Conservation (phyloP, 1,140 invertebrate genomes). For the Drosophila sp. region DNA sequence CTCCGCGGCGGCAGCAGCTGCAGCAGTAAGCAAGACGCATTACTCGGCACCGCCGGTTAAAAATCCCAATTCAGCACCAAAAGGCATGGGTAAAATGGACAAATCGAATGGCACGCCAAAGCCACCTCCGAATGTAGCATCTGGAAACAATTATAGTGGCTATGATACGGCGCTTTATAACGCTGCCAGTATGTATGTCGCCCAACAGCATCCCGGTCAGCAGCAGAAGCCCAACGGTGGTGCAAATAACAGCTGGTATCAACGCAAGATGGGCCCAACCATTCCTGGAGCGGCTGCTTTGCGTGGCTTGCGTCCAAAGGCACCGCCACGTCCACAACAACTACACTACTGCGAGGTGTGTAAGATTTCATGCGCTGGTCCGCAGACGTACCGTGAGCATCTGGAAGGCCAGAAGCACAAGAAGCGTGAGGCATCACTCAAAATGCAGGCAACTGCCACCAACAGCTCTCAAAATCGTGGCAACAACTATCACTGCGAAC, state of each 20-base stretch:
- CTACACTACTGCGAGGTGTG: constrained; percentile 98
- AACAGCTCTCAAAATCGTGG: constrained; percentile 86
- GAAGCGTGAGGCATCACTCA: constrained; percentile 97
- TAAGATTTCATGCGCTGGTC: constrained; percentile 98
- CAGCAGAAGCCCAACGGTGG: constrained; percentile 67
- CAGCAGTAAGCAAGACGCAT: constrained; percentile 85
- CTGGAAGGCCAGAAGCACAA: constrained; percentile 99
- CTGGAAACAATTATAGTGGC: constrained; percentile 90
- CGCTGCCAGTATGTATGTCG: constrained; percentile 96
- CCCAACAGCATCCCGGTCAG: constrained; percentile 88
- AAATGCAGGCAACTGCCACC: constrained; percentile 87
- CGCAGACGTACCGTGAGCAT: constrained; percentile 98
- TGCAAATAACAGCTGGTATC: constrained; percentile 57
- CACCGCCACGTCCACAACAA: constrained; percentile 94
- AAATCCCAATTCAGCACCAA: constrained; percentile 66
- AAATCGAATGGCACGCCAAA: constrained; percentile 71
- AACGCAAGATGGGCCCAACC: constrained; percentile 85
- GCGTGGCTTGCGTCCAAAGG: constrained; percentile 86
- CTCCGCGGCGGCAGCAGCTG: constrained; percentile 85
- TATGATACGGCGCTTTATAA: constrained; percentile 97
- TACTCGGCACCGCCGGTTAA: constrained; percentile 86
- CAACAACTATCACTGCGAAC: constrained; percentile 92
- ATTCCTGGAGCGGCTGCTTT: constrained; percentile 65
- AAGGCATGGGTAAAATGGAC: constrained; percentile 73
- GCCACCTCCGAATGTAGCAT: constrained; percentile 85